Percentiles rank a stretch among this genome's conserved stretches.
These are phyloP conservation scores for Maniola jurtina DNA, from an alignment of 1,140 invertebrate genomes.

Conservation along the genomic window DNA sequence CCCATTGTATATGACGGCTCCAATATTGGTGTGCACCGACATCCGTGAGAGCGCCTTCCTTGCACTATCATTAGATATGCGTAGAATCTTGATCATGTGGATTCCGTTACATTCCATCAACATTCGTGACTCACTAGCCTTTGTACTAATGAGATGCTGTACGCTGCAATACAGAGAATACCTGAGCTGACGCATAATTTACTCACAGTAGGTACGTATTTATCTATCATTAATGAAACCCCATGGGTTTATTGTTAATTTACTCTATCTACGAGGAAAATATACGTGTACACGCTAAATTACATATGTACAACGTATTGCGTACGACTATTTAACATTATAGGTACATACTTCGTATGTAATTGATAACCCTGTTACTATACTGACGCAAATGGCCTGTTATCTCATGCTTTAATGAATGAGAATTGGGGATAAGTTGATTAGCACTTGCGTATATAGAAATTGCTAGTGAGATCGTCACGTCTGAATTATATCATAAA, in stretches of 20 bases:
- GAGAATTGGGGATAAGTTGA: constrained; percentile 36
- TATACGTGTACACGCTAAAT: background rate
- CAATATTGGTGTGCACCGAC: constrained; percentile 54
- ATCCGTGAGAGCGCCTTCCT: constrained; percentile 63
- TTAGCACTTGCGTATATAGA: constrained; percentile 32
- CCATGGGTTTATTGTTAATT: background rate
- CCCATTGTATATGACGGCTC: constrained; percentile 62
- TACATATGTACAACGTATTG: too few relatives aligned
- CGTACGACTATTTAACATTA: background rate
- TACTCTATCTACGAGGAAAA: background rate
- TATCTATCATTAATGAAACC: background rate
- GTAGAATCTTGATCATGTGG: constrained; percentile 37
- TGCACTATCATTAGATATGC: constrained; percentile 48
- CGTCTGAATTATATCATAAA: background rate
- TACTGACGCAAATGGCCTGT: constrained; percentile 24
- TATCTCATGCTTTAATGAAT: constrained; percentile 31
- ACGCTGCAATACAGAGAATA: background rate
- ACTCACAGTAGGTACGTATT: background rate
- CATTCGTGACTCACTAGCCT: constrained; percentile 30
- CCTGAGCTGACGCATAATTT: constrained; percentile 7
- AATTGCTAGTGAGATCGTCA: constrained; percentile 21
- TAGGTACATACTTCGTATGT: background rate
- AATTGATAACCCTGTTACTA: constrained; percentile 16
- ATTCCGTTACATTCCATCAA: constrained; percentile 34
- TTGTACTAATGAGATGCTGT: background rate